These are phyloP conservation scores for Campopleginae sp. DNA, from an alignment of 2,888 invertebrate genomes.

Conservation along the genomic window DNA sequence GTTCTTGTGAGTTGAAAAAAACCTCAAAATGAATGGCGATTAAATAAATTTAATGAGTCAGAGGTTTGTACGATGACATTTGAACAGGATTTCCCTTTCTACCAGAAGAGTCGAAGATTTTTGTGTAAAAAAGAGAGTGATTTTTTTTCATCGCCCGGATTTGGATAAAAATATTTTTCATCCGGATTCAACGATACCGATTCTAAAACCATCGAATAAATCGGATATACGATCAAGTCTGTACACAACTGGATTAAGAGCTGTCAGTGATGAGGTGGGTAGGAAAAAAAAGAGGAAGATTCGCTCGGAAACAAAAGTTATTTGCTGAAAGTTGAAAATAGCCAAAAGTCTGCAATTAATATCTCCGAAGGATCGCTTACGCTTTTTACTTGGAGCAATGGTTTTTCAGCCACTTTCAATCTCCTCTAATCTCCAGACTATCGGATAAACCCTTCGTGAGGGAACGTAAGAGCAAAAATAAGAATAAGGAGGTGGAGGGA, in stretches of 20 bases:
- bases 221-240: neutral
- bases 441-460: conserved; percentile 7
- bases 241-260: neutral
- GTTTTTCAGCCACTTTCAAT: neutral
- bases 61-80: neutral
- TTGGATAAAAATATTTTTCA: neutral
- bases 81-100: neutral
- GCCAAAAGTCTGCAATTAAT: conserved; percentile 12
- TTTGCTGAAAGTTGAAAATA: conserved; percentile 1
- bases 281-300: neutral
- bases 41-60: neutral
- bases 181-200: neutral
- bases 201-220: neutral
- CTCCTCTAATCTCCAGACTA: neutral
- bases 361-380: conserved; percentile 1
- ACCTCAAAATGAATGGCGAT: neutral
- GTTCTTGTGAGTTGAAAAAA: neutral
- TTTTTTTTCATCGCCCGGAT: too few relatives aligned
- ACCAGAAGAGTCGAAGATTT: neutral
- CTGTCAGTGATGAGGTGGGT: neutral
- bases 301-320: conserved; percentile 6
- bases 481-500: neutral
- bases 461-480: neutral
- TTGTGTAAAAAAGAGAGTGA: neutral
- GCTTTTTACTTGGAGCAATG: neutral